Conservation (phyloP, 2,888 invertebrate genomes). For the Oxystoma pomonae region DNA sequence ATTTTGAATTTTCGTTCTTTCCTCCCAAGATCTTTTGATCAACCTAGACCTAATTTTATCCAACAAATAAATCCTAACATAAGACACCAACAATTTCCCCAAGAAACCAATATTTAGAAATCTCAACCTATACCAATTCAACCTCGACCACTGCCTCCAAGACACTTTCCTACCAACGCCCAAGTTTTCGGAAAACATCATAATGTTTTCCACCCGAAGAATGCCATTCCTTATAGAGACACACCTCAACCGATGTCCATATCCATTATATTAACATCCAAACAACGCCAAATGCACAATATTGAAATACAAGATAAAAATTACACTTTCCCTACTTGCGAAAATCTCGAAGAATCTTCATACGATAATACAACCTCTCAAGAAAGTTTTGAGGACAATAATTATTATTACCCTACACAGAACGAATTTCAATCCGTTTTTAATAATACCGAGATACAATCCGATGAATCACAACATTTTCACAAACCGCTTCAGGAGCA, state of each 20-base stretch:
- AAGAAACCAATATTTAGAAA: no score
- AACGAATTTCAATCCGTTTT: not conserved
- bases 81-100: not conserved
- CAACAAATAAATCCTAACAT: not conserved
- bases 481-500: no score
- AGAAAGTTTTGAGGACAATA: not conserved
- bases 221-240: not conserved
- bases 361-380: not conserved
- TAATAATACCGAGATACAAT: not conserved
- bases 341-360: not conserved
- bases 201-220: not conserved
- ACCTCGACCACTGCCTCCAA: not conserved
- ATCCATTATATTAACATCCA: not conserved
- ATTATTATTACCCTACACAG: not conserved
- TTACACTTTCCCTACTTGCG: not conserved
- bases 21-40: no score
- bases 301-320: not conserved
- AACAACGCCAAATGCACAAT: not conserved
- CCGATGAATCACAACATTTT: not conserved
- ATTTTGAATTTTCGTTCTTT: no score
- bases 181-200: not conserved
- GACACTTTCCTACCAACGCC: not conserved
- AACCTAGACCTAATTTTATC: not conserved
- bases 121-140: not conserved
- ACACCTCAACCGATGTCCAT: not conserved